phyloP scores from a whole-genome alignment of 2,888 invertebrate species.

The Lasius platythorax region DNA sequence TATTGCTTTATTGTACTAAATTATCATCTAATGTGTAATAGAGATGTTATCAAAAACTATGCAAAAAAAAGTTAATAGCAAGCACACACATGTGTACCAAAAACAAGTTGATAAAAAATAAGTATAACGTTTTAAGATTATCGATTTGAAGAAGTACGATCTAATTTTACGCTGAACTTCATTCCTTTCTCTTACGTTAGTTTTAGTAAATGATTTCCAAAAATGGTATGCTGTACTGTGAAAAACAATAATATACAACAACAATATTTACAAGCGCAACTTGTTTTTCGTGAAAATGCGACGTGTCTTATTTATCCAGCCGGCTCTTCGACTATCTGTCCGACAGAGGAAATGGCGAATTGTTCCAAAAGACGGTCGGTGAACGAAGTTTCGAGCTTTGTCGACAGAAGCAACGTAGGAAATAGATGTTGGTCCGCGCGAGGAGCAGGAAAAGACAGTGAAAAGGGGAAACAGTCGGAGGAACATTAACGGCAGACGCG shows the following conservation, averaged over 20 bases:
- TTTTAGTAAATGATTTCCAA: not conserved
- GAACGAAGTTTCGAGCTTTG: slow-evolving; percentile 56
- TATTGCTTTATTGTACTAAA: not conserved
- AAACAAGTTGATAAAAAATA: not conserved
- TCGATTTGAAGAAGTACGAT: not conserved
- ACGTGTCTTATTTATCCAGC: slow-evolving; percentile 20
- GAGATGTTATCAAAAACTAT: not conserved
- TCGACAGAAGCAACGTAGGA: slow-evolving; percentile 46
- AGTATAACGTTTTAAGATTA: not conserved
- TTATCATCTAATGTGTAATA: not conserved
- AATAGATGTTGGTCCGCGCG: slow-evolving; percentile 59
- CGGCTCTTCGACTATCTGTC: slow-evolving; percentile 4
- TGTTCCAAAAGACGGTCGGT: slow-evolving; percentile 27
- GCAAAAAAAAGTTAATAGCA: not conserved
- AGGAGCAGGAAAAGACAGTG: slow-evolving; percentile 59
- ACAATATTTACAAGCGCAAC: not conserved
- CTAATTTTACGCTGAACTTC: not conserved
- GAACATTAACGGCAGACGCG: slow-evolving; percentile 72
- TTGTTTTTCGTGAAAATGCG: not conserved
- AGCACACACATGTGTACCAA: not conserved
- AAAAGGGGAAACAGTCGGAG: slow-evolving; percentile 44
- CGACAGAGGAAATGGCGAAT: slow-evolving; percentile 16
- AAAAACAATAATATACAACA: slow-evolving; percentile 6
- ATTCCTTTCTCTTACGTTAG: not conserved
- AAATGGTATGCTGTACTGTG: not conserved